Conservation (phyloP, 1,140 invertebrate genomes). For the Pteromalus puparum region DNA sequence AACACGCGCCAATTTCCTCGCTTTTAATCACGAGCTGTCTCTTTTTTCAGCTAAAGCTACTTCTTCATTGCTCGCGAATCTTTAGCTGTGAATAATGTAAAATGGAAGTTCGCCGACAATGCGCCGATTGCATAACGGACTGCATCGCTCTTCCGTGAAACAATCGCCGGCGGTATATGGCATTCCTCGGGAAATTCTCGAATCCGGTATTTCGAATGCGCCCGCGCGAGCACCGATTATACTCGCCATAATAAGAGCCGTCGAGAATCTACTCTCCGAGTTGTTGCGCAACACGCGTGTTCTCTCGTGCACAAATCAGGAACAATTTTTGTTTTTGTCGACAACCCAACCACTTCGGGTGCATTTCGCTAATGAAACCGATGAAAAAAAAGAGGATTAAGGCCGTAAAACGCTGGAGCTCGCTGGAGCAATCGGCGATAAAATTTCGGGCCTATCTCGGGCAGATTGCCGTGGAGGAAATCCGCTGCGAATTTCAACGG, state of each 20-base stretch:
- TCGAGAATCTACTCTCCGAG: background rate
- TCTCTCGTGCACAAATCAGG: too few species aligned
- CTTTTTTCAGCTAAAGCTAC: background rate
- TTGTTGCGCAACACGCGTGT: background rate
- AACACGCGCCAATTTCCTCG: background rate
- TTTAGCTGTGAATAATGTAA: background rate
- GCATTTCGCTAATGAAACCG: too few species aligned
- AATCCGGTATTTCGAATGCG: background rate
- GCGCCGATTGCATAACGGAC: background rate
- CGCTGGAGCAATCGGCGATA: background rate
- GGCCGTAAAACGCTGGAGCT: too few species aligned
- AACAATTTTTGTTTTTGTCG: too few species aligned
- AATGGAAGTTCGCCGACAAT: background rate
- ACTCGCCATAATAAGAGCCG: background rate
- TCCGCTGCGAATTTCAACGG: conserved; percentile 27
- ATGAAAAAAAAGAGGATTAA: too few species aligned
- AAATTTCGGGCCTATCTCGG: background rate
- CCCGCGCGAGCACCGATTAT: background rate
- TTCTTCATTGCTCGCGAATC: background rate
- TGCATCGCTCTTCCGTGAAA: background rate
- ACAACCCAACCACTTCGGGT: too few species aligned
- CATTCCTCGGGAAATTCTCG: background rate
- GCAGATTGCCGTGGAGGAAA: background rate
- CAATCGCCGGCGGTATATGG: background rate
- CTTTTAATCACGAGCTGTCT: background rate